Percentiles rank a stretch among this genome's conserved stretches.
Evolutionary conservation across 2,797 vertebrate genomes (phyloP).

Genomic region (Remorina albescens): DNA sequence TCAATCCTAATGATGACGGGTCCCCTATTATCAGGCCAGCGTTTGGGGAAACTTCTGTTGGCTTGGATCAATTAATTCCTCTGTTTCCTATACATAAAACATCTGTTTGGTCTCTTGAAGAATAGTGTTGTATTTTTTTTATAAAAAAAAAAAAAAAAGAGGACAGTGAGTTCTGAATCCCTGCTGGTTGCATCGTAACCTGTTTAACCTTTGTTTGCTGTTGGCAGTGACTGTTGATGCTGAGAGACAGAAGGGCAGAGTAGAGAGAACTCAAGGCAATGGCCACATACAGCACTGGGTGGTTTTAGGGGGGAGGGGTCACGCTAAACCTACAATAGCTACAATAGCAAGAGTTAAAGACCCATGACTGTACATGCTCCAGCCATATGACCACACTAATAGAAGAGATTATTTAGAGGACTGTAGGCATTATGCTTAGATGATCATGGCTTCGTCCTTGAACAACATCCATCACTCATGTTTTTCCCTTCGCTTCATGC

Average conservation of each 20-base stretch:
- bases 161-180: slow-evolving; percentile 24
- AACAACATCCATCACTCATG: slow-evolving; percentile 75
- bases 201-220: slow-evolving; percentile 55
- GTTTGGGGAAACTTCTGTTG: slow-evolving; percentile 82
- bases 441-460: slow-evolving; percentile 73
- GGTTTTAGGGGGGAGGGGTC: not conserved
- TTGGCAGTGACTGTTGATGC: slow-evolving; percentile 47
- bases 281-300: slow-evolving; percentile 9
- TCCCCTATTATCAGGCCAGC: slow-evolving; percentile 81
- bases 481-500: slow-evolving; percentile 54
- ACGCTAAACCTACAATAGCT: slow-evolving; percentile 53
- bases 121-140: slow-evolving; percentile 46
- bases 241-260: slow-evolving; percentile 23
- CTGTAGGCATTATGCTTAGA: slow-evolving; percentile 67
- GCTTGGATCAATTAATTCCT: slow-evolving; percentile 80
- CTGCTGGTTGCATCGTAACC: slow-evolving; percentile 47
- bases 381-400: slow-evolving; percentile 68
- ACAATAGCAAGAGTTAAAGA: slow-evolving; percentile 76
- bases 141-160: too few relatives aligned
- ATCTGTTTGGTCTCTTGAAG: slow-evolving; percentile 71
- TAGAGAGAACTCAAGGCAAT: slow-evolving; percentile 39
- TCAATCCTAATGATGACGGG: slow-evolving; percentile 88
- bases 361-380: slow-evolving; percentile 65
- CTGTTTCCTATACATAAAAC: slow-evolving; percentile 62
- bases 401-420: slow-evolving; percentile 68